A percentile compares a stretch with the other conserved stretches of the same genome.
phyloP scores from a whole-genome alignment of 2,113 vertebrate genomes.

The Phycodurus eques region DNA sequence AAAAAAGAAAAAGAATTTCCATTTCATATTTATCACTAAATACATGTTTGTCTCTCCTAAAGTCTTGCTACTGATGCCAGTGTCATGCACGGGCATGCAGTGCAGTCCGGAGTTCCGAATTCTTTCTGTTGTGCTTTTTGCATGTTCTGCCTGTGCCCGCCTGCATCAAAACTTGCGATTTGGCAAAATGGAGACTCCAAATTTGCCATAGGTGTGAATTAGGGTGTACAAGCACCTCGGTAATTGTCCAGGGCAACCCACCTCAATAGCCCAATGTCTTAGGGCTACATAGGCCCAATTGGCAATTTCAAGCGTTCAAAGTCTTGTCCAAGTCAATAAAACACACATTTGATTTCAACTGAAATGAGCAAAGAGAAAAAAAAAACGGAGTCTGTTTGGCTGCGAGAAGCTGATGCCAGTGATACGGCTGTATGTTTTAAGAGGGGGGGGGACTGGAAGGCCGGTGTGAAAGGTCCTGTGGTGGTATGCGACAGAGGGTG shows the following conservation, averaged over 20 bases:
- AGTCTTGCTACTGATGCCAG: neutral
- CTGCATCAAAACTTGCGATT: neutral
- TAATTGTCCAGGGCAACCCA: neutral
- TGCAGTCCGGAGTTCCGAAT: neutral
- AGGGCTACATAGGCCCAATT: neutral
- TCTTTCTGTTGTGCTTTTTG: neutral
- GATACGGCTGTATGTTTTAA: constrained; percentile 58
- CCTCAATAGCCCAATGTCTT: neutral
- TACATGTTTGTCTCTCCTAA: neutral
- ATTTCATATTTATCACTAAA: too few species aligned
- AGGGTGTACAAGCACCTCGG: neutral
- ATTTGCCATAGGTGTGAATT: neutral
- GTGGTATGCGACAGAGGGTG: constrained; percentile 76
- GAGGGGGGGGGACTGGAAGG: constrained; percentile 41
- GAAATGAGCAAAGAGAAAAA: neutral
- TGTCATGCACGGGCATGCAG: too few species aligned
- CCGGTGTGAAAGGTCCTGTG: constrained; percentile 77
- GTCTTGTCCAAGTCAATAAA: neutral
- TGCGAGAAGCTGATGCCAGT: constrained; percentile 45
- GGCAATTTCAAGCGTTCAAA: neutral
- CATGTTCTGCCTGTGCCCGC: neutral
- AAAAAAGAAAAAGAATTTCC: too few species aligned
- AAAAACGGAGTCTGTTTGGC: constrained; percentile 9
- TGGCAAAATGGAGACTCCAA: neutral
- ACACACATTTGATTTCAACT: constrained; percentile 3